Evolutionary conservation across 2,888 invertebrate species (phyloP), one percentile per base, ranked within the genome.

Genomic region (Papilio protenor): DNA sequence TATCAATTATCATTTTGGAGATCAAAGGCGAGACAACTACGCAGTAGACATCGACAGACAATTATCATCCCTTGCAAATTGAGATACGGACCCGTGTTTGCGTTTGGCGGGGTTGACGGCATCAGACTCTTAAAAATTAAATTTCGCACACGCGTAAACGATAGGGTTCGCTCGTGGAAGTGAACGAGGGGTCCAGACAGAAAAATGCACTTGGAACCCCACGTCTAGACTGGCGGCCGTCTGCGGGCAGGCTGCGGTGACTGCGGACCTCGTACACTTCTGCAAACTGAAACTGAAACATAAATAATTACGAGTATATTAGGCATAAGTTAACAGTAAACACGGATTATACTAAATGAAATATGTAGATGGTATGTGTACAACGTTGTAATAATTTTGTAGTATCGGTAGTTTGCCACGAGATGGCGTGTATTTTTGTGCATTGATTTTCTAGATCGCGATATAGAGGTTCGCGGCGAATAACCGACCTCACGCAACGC

Each of bases 201-300:
- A 93, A 91, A 93, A 94, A 93, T 94, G 93, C 94, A 93, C 92
- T 93, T 87, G 87, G 89, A 88, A 90, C 94, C 94, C 94, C 93
- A 85, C 89, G 94, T 94, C 94, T 94, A 94, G 94, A 94, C 94
- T 89, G 85, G 85, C 88, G 89, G 84, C 89, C 82, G 92, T 89
- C 91, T 91, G 89, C 81, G 57, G 83, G 82, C 81, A 76, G 84
- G 82, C 87, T 85, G 82, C 86, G 75, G 79, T 79, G 73, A 84
- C 84, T 87, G 82, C 76, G 84, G 86, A 91, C 88, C 85, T 89
- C 76, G 82, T 85, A 84, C 85, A 82, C 80, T 57, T 8, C 49
- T 57, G 66, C 14, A 16, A 18, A 1, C 18, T 61, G n/a, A 61
- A 33, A 40, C 16, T 45, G 8, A 49, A 16, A 0, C 21, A n/a